Conservation (phyloP, 1,140 invertebrate genomes). For the Hormaphis cornu region DNA sequence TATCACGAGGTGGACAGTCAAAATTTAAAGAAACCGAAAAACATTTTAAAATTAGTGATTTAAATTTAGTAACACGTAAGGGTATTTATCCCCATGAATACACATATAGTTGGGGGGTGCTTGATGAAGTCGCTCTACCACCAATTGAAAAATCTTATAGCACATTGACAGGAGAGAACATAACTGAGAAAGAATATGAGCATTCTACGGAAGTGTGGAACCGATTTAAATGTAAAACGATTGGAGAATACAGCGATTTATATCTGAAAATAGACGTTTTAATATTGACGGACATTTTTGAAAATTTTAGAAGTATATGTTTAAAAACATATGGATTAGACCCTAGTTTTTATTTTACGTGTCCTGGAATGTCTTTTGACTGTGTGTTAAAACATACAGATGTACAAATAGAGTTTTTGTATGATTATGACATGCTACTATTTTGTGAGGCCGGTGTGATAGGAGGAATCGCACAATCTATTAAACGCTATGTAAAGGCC, state of each 20-base stretch:
- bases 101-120: slow-evolving; percentile 36
- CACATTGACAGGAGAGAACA: slow-evolving; percentile 39
- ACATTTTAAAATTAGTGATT: too few relatives aligned
- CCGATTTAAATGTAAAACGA: slow-evolving; percentile 40
- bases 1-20: too few relatives aligned
- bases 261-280: slow-evolving; percentile 45
- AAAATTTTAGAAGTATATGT: slow-evolving; percentile 43
- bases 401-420: slow-evolving; percentile 45
- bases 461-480: slow-evolving; percentile 40
- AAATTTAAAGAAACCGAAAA: too few relatives aligned
- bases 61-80: too few relatives aligned
- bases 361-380: slow-evolving; percentile 43
- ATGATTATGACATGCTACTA: slow-evolving; percentile 43
- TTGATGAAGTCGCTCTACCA: slow-evolving; percentile 39
- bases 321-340: slow-evolving; percentile 30
- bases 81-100: slow-evolving; percentile 35
- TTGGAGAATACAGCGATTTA: slow-evolving; percentile 43
- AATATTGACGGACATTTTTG: slow-evolving; percentile 42
- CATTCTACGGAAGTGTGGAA: slow-evolving; percentile 43
- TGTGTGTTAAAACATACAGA: slow-evolving; percentile 42
- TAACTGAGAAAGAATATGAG: slow-evolving; percentile 42
- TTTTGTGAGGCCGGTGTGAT: slow-evolving; percentile 41
- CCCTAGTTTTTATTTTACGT: slow-evolving; percentile 39
- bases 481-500: slow-evolving; percentile 42
- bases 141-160: slow-evolving; percentile 40